Evolutionary conservation across 2,113 vertebrate genomes (phyloP).

Genomic region (Sander vitreus): DNA sequence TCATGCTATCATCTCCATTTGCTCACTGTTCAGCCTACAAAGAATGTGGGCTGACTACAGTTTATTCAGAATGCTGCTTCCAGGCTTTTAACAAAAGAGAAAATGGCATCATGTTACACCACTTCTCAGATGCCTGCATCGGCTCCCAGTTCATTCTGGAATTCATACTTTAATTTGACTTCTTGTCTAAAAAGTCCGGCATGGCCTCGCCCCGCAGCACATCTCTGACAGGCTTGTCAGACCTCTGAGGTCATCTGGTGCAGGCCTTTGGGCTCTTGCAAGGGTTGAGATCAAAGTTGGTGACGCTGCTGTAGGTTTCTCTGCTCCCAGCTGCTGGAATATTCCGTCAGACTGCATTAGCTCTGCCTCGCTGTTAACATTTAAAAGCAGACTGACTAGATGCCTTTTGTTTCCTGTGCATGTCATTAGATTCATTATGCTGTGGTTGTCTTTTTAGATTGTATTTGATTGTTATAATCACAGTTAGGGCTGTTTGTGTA

Average conservation of each 20-base stretch:
- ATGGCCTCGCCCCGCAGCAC: background rate
- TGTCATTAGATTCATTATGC: constrained; percentile 1
- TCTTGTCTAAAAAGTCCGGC: background rate
- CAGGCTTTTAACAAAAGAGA: background rate
- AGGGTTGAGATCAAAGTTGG: constrained; percentile 5
- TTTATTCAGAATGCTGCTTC: background rate
- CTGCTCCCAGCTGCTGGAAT: constrained; percentile 9
- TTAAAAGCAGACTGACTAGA: background rate
- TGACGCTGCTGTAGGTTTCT: background rate
- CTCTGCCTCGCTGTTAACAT: background rate
- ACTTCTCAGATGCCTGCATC: background rate
- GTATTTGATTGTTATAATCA: background rate
- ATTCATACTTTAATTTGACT: background rate
- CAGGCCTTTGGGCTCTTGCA: background rate
- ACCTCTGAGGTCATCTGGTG: background rate
- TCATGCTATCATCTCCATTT: background rate
- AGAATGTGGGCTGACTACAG: background rate
- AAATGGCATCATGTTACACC: background rate
- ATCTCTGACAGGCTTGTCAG: background rate
- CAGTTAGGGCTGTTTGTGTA: background rate
- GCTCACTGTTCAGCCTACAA: background rate
- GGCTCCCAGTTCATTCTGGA: background rate
- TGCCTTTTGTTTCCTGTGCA: background rate
- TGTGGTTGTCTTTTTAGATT: background rate
- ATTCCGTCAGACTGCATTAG: constrained; percentile 12